Evolutionary conservation across 1,140 invertebrate genomes (phyloP), one percentile per base, ranked within the genome.

Genomic region (Choristoneura fumiferana): DNA sequence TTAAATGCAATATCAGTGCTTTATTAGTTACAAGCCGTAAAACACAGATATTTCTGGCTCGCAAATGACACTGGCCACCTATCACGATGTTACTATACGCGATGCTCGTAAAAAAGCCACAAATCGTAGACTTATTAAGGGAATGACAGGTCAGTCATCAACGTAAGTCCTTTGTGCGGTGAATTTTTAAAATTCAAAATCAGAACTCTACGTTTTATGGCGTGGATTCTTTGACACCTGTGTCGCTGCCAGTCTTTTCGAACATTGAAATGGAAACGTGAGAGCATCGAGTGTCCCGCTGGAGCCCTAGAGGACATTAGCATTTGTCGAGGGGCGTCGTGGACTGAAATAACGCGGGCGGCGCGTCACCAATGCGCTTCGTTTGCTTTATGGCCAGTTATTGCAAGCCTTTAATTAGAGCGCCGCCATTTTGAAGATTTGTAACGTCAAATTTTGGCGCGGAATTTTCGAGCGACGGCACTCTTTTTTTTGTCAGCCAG

Each of bases 271-370:
- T 63, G 39, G 54, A 54, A 62, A n/a, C 58, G 35, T 57, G 57
- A 64, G 56, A 60, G 39, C 39, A 61, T 57, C 58, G 61, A 53
- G 56, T 49, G 59, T 58, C 57, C 45, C 65, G 58, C 74, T 75
- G 74, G 74, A 75, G 73, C 74, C 78, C 81, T 78, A 80, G 78
- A 83, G 81, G 81, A 81, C 84, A 76, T 87, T 87, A 87, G 84
- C 84, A 87, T 84, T 87, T 87, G 77, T 78, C 71, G 80, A 74
- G 81, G 69, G 78, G 83, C 75, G 73, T 65, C 69, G 75, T 54
- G 69, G 70, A 81, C 84, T 60, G 74, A 82, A 84, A 87, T 87
- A 87, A 80, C 84, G 60, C 74, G 56, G 61, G 57, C 66, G 76
- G 60, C 76, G 76, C 78, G 80, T 84, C 83, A 82, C 75, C 81